phyloP scores from a whole-genome alignment of 2,797 vertebrate species.

The Acrossocheilus wenchowensis region DNA sequence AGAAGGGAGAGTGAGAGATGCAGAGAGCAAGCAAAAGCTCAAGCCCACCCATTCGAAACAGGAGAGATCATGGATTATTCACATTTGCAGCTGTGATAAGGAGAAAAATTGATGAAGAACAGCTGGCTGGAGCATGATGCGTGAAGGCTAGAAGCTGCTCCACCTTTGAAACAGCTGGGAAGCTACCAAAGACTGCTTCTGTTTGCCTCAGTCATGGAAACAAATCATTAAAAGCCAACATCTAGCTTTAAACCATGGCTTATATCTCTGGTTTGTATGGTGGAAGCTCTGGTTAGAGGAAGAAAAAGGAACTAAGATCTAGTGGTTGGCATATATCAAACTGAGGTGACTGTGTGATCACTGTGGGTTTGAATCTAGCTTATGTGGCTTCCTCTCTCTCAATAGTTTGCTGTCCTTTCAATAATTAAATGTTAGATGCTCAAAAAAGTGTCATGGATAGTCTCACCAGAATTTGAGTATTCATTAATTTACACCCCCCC shows the following conservation, averaged over 20 bases:
- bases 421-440: not conserved
- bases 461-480: not conserved
- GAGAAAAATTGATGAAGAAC: constrained; percentile 81
- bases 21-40: constrained; percentile 64
- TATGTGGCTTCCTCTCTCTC: not conserved
- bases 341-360: not conserved
- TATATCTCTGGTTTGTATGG: not conserved
- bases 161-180: constrained; percentile 43
- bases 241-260: not conserved
- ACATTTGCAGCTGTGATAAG: constrained; percentile 76
- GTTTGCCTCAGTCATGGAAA: constrained; percentile 6
- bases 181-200: constrained; percentile 41
- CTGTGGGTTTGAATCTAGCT: not conserved
- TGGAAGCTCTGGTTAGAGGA: constrained; percentile 30
- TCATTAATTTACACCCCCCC: not conserved
- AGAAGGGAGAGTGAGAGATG: constrained; percentile 61
- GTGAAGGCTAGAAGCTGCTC: constrained; percentile 45
- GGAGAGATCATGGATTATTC: constrained; percentile 81
- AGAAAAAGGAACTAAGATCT: not conserved
- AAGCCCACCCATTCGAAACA: constrained; percentile 67
- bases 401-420: not conserved
- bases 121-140: constrained; percentile 73
- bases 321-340: not conserved
- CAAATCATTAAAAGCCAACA: constrained; percentile 47
- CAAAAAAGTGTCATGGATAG: not conserved